These are phyloP conservation scores for Phrynosoma platyrhinos DNA, from an alignment of 2,113 vertebrate genomes.

Conservation along the genomic window DNA sequence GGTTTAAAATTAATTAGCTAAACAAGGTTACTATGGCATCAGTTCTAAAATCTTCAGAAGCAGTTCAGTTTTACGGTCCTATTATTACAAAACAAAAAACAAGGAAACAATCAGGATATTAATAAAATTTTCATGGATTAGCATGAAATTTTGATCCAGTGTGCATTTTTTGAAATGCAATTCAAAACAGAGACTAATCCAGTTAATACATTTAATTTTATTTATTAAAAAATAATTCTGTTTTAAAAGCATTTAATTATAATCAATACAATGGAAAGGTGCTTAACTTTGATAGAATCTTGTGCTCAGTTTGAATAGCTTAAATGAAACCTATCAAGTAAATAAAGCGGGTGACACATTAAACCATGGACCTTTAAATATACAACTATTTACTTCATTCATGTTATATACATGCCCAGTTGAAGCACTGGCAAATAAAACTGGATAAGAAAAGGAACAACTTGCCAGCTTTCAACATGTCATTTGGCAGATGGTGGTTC, in stretches of 20 bases:
- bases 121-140: neutral
- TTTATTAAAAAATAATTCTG: no score
- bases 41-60: neutral
- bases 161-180: no score
- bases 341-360: neutral
- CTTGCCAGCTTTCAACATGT: conserved; percentile 28
- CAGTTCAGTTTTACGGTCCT: no score
- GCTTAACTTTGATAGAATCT: neutral
- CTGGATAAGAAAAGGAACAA: conserved; percentile 15
- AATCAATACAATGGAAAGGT: neutral
- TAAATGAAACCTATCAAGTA: neutral
- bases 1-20: neutral
- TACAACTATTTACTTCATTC: neutral
- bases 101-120: neutral
- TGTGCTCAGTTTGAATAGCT: rapidly evolving
- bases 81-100: neutral
- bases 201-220: no score
- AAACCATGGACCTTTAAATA: neutral
- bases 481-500: conserved; percentile 35
- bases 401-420: neutral
- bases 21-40: neutral
- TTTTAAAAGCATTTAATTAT: neutral
- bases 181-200: neutral
- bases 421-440: conserved; percentile 25
- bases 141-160: neutral